These are phyloP conservation scores for Echinometra lucunter DNA, from an alignment of 53 echinoderm and acorn worm species.

Conservation along the genomic window DNA sequence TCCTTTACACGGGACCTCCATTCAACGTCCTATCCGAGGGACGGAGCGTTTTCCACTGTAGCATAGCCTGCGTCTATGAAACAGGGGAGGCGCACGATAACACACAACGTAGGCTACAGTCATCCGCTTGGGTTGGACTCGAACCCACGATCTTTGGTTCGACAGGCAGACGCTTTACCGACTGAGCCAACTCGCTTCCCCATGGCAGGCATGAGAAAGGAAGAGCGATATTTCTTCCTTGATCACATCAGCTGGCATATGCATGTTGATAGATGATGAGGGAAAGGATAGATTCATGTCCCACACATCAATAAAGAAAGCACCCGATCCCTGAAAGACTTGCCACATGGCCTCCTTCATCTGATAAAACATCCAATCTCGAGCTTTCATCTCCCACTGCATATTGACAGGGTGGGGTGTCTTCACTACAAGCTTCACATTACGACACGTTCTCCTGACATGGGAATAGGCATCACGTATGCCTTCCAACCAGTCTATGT, in stretches of 20 bases:
- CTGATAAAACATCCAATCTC: conserved; percentile 69
- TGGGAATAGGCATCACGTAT: conserved; percentile 52
- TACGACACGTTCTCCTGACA: conserved; percentile 63
- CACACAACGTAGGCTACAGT: too few species aligned
- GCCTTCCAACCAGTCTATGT: conserved; percentile 66
- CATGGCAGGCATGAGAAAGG: conserved; percentile 70
- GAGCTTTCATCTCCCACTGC: conserved; percentile 14
- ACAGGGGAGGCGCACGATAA: too few species aligned
- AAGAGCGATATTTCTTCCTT: conserved; percentile 65
- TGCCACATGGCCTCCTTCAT: conserved; percentile 62
- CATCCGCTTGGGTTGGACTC: too few species aligned
- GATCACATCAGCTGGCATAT: conserved; percentile 69
- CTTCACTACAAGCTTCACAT: conserved; percentile 67
- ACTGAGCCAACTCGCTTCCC: too few species aligned
- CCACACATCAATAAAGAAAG: conserved; percentile 71
- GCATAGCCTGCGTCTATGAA: too few species aligned
- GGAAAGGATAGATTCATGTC: conserved; percentile 70
- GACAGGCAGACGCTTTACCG: too few species aligned
- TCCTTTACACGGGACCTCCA: too few species aligned
- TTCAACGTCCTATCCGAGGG: too few species aligned
- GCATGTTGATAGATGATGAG: conserved; percentile 50
- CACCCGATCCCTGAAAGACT: conserved; percentile 52
- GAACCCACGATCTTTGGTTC: too few species aligned
- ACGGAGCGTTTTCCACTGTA: too few species aligned
- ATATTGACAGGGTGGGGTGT: conserved; percentile 71